A percentile compares a stretch with the other conserved stretches of the same genome.
phyloP scores from a whole-genome alignment of 2,888 invertebrate genomes.

The Hartigia nigra region DNA sequence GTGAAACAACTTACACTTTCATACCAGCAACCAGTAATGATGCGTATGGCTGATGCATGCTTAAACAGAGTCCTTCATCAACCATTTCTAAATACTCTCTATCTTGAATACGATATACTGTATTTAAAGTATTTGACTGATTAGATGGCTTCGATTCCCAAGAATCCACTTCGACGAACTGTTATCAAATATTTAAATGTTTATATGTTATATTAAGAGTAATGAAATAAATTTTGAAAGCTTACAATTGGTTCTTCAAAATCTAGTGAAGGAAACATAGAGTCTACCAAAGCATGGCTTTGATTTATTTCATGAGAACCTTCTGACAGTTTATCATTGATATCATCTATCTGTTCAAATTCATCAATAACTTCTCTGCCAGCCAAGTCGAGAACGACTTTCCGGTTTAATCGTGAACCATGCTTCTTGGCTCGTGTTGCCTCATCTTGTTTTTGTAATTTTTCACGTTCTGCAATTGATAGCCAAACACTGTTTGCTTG shows the following conservation, averaged over 20 bases:
- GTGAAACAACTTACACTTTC: slow-evolving; percentile 75
- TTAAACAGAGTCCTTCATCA: slow-evolving; percentile 88
- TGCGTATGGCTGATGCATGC: slow-evolving; percentile 97
- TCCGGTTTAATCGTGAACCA: slow-evolving; percentile 74
- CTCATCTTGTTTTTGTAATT: slow-evolving; percentile 75
- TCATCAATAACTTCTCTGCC: slow-evolving; percentile 65
- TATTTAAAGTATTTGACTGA: slow-evolving; percentile 28
- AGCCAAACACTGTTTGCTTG: slow-evolving; percentile 86
- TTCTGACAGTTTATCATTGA: background rate
- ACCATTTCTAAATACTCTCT: slow-evolving; percentile 82
- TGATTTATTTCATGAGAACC: background rate
- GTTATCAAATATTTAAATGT: slow-evolving; percentile 18
- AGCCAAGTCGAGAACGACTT: slow-evolving; percentile 82
- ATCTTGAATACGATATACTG: slow-evolving; percentile 76
- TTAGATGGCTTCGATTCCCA: slow-evolving; percentile 15
- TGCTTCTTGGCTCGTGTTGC: slow-evolving; percentile 77
- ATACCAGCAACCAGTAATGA: slow-evolving; percentile 92
- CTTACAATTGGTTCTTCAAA: slow-evolving; percentile 49
- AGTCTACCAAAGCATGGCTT: background rate
- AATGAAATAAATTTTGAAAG: background rate
- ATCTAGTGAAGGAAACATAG: slow-evolving; percentile 44
- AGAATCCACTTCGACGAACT: slow-evolving; percentile 44
- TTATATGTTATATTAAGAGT: background rate
- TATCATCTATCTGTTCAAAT: slow-evolving; percentile 32
- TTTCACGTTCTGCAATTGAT: slow-evolving; percentile 75